A percentile compares a stretch with the other conserved stretches of the same genome.
Evolutionary conservation across 2,888 invertebrate species (phyloP).

Genomic region (Cephus spinipes): DNA sequence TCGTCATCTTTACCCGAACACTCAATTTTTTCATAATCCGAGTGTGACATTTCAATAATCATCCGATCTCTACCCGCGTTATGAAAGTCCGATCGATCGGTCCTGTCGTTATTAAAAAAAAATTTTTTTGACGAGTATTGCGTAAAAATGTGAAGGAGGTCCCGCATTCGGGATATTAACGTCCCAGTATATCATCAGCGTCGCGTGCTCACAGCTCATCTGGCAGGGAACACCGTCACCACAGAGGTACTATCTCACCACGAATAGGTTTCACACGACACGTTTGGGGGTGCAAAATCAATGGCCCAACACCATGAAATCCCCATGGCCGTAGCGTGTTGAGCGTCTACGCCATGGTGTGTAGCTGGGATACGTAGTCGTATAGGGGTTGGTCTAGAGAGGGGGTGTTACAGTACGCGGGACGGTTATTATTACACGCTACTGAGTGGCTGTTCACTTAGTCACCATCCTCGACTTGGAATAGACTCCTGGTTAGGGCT

Average conservation of each 20-base stretch:
- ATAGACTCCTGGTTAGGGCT: conserved; percentile 15
- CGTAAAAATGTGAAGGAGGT: conserved; percentile 1
- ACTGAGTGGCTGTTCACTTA: conserved; percentile 39
- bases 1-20: too few species aligned
- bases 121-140: neutral
- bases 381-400: too few species aligned
- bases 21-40: too few species aligned
- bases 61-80: too few species aligned
- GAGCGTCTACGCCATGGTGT: neutral
- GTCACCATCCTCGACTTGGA: conserved; percentile 46
- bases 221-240: conserved; percentile 49
- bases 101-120: too few species aligned
- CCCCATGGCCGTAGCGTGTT: conserved; percentile 37
- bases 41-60: too few species aligned
- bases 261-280: conserved; percentile 58
- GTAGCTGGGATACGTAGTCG: neutral
- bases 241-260: conserved; percentile 55
- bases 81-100: too few species aligned
- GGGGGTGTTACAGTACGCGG: conserved; percentile 3
- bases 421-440: conserved; percentile 21
- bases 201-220: conserved; percentile 64
- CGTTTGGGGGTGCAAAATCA: conserved; percentile 58
- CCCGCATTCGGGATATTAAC: conserved; percentile 29
- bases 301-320: conserved; percentile 52
- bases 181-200: conserved; percentile 46